phyloP scores from a whole-genome alignment of 2,113 vertebrate genomes.

The Addax nasomaculatus region DNA sequence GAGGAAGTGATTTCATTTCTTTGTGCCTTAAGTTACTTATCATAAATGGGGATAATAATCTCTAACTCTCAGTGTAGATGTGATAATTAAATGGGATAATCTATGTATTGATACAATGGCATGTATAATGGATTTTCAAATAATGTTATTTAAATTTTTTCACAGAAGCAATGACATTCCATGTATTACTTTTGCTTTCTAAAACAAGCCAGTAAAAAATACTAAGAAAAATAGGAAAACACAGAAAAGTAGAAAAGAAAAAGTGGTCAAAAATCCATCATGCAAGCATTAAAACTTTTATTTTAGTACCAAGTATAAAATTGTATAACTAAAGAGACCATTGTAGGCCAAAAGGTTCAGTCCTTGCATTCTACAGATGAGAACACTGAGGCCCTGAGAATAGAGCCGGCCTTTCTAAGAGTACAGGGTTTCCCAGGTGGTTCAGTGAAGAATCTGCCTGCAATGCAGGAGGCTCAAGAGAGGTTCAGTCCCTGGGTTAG shows the following conservation, averaged over 20 bases:
- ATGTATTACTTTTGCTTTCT: not conserved
- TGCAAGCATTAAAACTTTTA: not conserved
- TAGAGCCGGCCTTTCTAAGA: not conserved
- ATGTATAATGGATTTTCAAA: not conserved
- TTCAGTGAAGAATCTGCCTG: not conserved
- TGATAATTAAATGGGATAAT: constrained; percentile 20
- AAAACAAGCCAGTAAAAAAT: not conserved
- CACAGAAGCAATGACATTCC: not conserved
- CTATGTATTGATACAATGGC: not conserved
- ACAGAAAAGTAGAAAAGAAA: not conserved
- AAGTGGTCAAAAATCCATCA: not conserved
- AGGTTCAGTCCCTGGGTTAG: not conserved
- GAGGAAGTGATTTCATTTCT: constrained; percentile 11
- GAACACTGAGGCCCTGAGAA: not conserved
- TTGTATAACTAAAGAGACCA: not conserved
- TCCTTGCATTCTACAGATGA: not conserved
- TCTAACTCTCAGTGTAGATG: not conserved
- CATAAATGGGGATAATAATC: not conserved
- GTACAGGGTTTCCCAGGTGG: not conserved
- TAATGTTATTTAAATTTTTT: not conserved
- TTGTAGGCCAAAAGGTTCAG: not conserved
- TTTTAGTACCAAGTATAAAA: constrained; percentile 1
- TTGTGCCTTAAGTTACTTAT: not conserved
- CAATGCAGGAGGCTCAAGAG: not conserved
- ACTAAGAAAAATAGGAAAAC: not conserved